Evolutionary conservation across 2,888 invertebrate genomes (phyloP), one percentile per base, ranked within the genome.

Genomic region (Gymnosoma rotundatum): DNA sequence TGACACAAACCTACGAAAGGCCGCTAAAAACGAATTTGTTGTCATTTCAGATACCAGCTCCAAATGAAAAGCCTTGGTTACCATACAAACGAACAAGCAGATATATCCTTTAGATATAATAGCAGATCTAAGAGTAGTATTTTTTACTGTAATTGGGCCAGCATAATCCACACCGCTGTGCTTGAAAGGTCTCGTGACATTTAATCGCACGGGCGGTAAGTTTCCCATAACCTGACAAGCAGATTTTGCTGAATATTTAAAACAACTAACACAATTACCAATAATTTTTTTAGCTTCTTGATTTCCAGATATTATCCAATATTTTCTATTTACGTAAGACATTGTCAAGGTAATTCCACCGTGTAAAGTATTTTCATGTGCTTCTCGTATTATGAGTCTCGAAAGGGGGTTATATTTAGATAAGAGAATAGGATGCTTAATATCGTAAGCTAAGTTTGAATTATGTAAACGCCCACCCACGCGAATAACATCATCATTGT

Each of bases 251-350:
- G 61, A 61, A 42, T 38, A 61, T 61, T 61, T 61, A 20, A 61
- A 61, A 38, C 61, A 61, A 20, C 20, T 38, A 12, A 42, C 20
- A 7, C 61, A 61, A 61, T 38, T 61, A 14, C 38, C 18, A 6
- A 61, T 61, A 42, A 61, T 61, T 6, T 61, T 61, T 20, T 61
- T 61, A 38, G 42, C 38, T 14, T 42, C 38, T 38, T 20, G 42
- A 42, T 61, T 61, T 38, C 61, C 61, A 42, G 61, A 61, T 61
- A 42, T 42, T 25, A 25, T 25, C 25, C 25, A 25, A 25, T 25
- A 42, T 61, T 20, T 61, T 38, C 78, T 63, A 16, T 66, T 75
- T 4, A 81, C 75, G 16, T 75, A 75, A 10, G 75, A 60, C 48
- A 75, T 45, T 5, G 66, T 74, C 45, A 32, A 10, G 14, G 21